Percentiles rank a stretch among this genome's conserved stretches.
These are phyloP conservation scores for Tragopan temminckii DNA, from an alignment of 2,797 vertebrate species.

Conservation along the genomic window DNA sequence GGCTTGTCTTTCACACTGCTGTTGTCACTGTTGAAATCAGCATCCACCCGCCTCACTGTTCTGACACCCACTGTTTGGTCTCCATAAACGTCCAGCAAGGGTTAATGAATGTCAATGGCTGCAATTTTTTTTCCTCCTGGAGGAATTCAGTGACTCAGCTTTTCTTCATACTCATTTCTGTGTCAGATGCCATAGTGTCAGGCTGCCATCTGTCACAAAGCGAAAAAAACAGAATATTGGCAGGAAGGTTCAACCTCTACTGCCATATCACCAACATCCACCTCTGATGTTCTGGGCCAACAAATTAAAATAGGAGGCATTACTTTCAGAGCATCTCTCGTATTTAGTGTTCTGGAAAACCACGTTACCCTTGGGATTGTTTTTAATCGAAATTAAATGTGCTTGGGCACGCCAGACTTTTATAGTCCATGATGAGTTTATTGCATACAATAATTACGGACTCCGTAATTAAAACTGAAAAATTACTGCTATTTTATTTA, in stretches of 20 bases:
- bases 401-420: slow-evolving; percentile 55
- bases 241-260: neutral
- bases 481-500: slow-evolving; percentile 56
- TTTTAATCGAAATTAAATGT: slow-evolving; percentile 65
- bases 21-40: neutral
- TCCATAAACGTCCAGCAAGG: neutral
- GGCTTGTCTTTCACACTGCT: neutral
- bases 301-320: neutral
- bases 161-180: neutral
- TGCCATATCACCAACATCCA: neutral
- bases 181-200: neutral
- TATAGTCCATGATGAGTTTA: slow-evolving; percentile 61
- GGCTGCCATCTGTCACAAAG: neutral
- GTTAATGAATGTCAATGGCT: neutral
- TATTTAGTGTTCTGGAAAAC: slow-evolving; percentile 29
- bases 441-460: slow-evolving; percentile 67
- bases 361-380: slow-evolving; percentile 63
- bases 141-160: neutral
- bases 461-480: slow-evolving; percentile 63
- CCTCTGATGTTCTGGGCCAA: neutral
- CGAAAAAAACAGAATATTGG: neutral
- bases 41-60: neutral
- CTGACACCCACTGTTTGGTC: neutral
- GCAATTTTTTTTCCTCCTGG: neutral
- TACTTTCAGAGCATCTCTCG: neutral